phyloP scores from a whole-genome alignment of 2,113 vertebrate species.

The Microcebus murinus region DNA sequence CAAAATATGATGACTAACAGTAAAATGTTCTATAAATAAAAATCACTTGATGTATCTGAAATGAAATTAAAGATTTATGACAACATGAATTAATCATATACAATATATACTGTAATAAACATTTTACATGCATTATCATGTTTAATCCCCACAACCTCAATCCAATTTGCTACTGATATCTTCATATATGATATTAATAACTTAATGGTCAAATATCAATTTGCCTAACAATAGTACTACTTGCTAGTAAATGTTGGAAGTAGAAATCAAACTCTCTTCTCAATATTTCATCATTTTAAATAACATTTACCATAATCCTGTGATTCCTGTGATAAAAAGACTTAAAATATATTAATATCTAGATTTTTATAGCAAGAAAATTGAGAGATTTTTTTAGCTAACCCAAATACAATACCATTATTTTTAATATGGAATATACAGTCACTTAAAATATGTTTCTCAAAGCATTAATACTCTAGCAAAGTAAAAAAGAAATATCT shows the following conservation, averaged over 20 bases:
- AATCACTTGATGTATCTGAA: background rate
- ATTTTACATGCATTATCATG: background rate
- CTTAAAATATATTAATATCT: background rate
- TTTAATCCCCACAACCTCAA: background rate
- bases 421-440: background rate
- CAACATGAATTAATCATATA: background rate
- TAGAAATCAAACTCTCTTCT: background rate
- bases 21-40: background rate
- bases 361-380: background rate
- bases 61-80: background rate
- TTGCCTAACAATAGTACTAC: background rate
- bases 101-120: fast-evolving
- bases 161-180: background rate
- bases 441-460: background rate
- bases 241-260: background rate
- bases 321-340: background rate
- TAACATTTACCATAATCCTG: background rate
- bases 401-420: background rate
- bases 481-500: background rate
- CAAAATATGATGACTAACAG: background rate
- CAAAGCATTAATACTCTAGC: background rate
- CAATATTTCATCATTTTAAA: background rate
- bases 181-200: background rate
- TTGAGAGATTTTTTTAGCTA: background rate
- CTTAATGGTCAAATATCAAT: background rate